Percentiles rank a stretch among this genome's conserved stretches.
Evolutionary conservation across 2,888 invertebrate species (phyloP).

Genomic region (Mongoloraphidia duomilia): DNA sequence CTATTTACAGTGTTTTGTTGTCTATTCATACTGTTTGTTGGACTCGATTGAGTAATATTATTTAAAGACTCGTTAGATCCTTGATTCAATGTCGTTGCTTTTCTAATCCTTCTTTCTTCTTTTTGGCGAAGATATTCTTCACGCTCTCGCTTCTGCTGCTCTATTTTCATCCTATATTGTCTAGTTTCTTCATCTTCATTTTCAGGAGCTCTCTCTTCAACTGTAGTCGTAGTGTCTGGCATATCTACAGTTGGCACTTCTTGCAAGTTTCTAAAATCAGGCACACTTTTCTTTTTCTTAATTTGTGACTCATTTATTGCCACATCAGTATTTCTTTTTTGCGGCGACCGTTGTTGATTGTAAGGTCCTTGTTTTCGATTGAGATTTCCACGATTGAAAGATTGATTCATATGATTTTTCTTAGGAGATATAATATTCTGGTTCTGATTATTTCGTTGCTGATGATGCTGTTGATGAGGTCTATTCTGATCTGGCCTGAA

Average conservation of each 20-base stretch:
- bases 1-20: no score
- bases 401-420: background rate
- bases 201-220: conserved; percentile 11
- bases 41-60: no score
- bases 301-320: conserved; percentile 10
- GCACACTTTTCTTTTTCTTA: conserved; percentile 15
- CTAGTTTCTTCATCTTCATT: conserved; percentile 36
- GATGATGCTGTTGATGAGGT: conserved; percentile 2
- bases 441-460: conserved; percentile 4
- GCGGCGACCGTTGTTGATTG: conserved; percentile 2
- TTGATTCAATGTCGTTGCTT: conserved; percentile 25
- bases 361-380: background rate
- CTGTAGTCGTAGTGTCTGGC: conserved; percentile 11
- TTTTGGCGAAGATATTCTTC: conserved; percentile 32
- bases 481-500: background rate
- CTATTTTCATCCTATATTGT: conserved; percentile 31
- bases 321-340: conserved; percentile 1
- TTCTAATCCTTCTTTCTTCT: conserved; percentile 31
- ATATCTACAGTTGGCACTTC: conserved; percentile 17
- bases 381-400: background rate
- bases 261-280: conserved; percentile 16
- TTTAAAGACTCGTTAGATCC: no score
- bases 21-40: no score
- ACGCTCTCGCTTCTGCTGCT: conserved; percentile 32
- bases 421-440: background rate